Conservation (phyloP, 2,888 invertebrate genomes). For the Brenthis daphne region DNA sequence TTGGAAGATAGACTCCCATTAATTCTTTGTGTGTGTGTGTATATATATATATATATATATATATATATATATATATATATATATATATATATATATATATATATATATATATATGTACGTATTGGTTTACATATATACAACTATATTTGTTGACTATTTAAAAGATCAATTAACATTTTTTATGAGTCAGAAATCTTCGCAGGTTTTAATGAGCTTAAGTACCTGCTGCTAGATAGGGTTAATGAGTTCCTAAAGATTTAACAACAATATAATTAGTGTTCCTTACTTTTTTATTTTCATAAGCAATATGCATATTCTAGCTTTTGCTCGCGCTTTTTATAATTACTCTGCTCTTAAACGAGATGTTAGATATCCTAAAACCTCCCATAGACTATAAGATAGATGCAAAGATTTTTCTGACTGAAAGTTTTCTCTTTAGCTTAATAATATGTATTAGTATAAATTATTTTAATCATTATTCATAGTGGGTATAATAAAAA, state of each 20-base stretch:
- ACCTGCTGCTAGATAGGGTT: slow-evolving; percentile 40
- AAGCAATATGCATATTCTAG: background rate
- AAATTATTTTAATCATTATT: no score
- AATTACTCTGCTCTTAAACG: background rate
- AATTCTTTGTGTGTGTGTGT: no score
- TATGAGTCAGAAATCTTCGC: slow-evolving; percentile 49
- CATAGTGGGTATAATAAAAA: no score
- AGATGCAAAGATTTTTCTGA: no score
- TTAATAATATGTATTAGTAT: no score
- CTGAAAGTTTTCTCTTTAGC: no score
- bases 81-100: no score
- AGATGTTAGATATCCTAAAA: background rate
- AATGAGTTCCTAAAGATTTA: slow-evolving; percentile 42
- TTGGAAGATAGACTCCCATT: no score
- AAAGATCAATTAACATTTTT: slow-evolving; percentile 19
- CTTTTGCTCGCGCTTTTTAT: background rate
- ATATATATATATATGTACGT: background rate
- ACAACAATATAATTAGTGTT: slow-evolving; percentile 34
- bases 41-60: no score
- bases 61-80: background rate
- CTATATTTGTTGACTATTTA: background rate
- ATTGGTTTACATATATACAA: background rate
- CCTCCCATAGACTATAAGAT: background rate
- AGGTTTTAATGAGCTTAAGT: slow-evolving; percentile 52
- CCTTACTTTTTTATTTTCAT: background rate